Evolutionary conservation across 2,888 invertebrate genomes (phyloP).

Genomic region (Alitta virens): DNA sequence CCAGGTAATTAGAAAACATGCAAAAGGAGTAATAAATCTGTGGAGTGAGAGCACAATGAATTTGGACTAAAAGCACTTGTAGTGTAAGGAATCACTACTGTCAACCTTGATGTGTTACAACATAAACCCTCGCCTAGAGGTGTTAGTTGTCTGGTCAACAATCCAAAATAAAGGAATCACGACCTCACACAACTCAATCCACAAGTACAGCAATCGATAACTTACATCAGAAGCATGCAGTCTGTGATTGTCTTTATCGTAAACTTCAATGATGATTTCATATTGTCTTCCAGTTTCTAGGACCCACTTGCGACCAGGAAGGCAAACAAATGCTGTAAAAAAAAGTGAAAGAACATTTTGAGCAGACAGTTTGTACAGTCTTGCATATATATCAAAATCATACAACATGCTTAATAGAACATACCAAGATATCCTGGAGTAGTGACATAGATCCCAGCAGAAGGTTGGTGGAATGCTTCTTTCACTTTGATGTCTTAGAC

Average conservation of each 20-base stretch:
- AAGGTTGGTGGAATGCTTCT: conserved; percentile 55
- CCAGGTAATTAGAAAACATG: no score
- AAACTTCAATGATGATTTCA: conserved; percentile 69
- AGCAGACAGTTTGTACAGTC: neutral
- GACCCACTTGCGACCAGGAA: conserved; percentile 75
- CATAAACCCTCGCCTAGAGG: no score
- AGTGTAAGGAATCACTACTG: no score
- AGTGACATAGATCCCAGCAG: conserved; percentile 70
- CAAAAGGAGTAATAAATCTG: no score
- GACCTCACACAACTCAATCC: no score
- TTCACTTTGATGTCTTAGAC: conserved; percentile 49
- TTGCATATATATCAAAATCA: no score
- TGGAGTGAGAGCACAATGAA: no score
- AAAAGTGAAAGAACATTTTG: neutral
- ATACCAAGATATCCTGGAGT: conserved; percentile 64
- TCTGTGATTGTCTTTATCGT: conserved; percentile 62
- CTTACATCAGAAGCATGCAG: conserved; percentile 57
- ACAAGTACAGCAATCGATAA: no score
- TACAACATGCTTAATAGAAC: neutral
- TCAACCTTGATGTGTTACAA: no score
- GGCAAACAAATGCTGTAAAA: conserved; percentile 58
- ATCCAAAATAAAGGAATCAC: no score
- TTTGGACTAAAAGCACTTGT: no score
- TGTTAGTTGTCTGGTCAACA: no score
- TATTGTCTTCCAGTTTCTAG: conserved; percentile 71